Base-by-base conservation (phyloP, 1,140 invertebrate species). In the Lepidurus couesii region DNA sequence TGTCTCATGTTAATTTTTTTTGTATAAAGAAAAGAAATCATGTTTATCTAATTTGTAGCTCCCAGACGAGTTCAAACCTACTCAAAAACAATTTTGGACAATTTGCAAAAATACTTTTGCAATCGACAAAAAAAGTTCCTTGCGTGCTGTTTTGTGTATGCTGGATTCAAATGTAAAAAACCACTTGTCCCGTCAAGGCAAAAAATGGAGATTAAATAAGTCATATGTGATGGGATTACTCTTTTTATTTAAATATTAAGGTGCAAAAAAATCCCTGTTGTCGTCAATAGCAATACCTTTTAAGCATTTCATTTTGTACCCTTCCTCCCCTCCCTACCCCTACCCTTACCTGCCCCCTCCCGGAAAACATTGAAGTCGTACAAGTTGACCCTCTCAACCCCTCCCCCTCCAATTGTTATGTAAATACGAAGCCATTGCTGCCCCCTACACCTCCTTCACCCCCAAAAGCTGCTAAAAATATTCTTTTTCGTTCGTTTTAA, bases 281-380 rank as follows among this genome's bases (percentile, higher is more conserved):
- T 65, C 21, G 53, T 65, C 53, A 65, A 65, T 65, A 65, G 53
- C 53, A 65, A 65, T 65, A 65, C 53, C 53, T 21, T 65, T 65
- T 65, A 21, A 65, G 53, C 53, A 65, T 65, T 65, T 65, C 16
- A 65, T 65, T 65, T 21, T 65, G 53, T 65, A 65, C 21, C 53
- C 53, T 65, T 13, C n/a, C 53, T 21, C 21, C 16, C 13, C 53
- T 7, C 53, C 53, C 34, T 4, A 4, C 34, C 26, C 26, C 2
- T 26, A 26, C 26, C 26, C 24, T 24, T 24, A 24, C 34, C 34
- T 2, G 2, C 2, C 1, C 34, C 34, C 4, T 34, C 34, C 1
- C 34, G 34, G 26, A 34, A 34, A 34, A 65, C 7, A 21, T 7
- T 21, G 53, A 65, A 65, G 53, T n/a, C 53, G 53, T 65, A 65